Percentiles rank a stretch among this genome's conserved stretches.
These are phyloP conservation scores for Acrobasis consociella DNA, from an alignment of 2,888 invertebrate genomes.

Conservation along the genomic window DNA sequence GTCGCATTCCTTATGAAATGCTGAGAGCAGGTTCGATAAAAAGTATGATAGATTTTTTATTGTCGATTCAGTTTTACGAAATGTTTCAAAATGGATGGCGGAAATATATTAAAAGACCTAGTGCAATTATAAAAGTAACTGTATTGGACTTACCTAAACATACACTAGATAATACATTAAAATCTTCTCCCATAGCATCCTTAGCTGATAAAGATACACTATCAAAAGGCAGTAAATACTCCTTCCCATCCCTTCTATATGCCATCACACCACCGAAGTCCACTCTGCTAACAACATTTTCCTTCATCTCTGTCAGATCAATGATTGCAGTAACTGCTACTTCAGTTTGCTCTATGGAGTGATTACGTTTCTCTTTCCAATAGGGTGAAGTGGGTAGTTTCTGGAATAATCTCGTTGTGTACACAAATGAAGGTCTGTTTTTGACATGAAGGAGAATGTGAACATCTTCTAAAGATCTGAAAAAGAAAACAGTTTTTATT, in stretches of 20 bases:
- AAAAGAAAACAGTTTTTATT: slow-evolving; percentile 32
- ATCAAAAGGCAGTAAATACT: slow-evolving; percentile 55
- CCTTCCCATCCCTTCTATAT: slow-evolving; percentile 45
- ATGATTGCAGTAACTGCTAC: slow-evolving; percentile 48
- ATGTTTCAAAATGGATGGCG: no score
- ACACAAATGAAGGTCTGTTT: slow-evolving; percentile 45
- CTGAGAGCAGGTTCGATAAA: no score
- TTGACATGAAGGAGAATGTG: slow-evolving; percentile 50
- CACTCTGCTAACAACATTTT: slow-evolving; percentile 45
- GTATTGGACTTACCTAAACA: neutral
- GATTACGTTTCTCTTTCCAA: slow-evolving; percentile 48
- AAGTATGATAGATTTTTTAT: no score
- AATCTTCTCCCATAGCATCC: slow-evolving; percentile 52
- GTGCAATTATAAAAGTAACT: neutral
- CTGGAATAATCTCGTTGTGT: slow-evolving; percentile 59
- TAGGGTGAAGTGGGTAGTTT: slow-evolving; percentile 41
- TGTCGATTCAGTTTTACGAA: no score
- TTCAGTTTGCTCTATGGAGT: slow-evolving; percentile 38
- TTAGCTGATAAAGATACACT: slow-evolving; percentile 50
- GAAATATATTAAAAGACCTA: no score
- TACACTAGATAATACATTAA: slow-evolving; percentile 52
- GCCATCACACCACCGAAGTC: slow-evolving; percentile 54
- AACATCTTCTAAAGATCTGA: slow-evolving; percentile 56
- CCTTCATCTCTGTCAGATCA: slow-evolving; percentile 52
- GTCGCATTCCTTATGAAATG: no score